These are phyloP conservation scores for Lytechinus variegatus DNA, from an alignment of 35 echinoderm and acorn worm species.

Conservation along the genomic window DNA sequence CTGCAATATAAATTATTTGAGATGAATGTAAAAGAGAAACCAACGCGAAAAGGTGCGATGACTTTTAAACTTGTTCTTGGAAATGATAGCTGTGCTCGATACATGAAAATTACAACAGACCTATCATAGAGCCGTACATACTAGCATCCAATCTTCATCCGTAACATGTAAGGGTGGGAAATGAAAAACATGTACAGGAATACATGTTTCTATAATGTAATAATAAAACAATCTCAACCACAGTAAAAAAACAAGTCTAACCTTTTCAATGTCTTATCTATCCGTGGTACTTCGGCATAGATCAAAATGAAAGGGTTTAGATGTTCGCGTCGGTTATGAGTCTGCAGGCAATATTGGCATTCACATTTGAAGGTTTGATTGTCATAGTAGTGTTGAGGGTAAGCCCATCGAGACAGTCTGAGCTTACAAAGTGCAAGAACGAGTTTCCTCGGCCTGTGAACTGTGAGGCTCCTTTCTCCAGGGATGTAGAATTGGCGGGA, in stretches of 20 bases:
- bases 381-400: background rate
- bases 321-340: background rate
- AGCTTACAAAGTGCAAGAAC: background rate
- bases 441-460: background rate
- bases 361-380: background rate
- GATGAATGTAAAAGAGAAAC: too few relatives aligned
- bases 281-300: background rate
- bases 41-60: too few relatives aligned
- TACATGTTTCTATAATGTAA: constrained; percentile 14
- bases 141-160: too few relatives aligned
- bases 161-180: too few relatives aligned
- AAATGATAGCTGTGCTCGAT: too few relatives aligned
- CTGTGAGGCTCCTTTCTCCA: background rate
- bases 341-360: background rate
- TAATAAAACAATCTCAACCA: background rate
- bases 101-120: too few relatives aligned
- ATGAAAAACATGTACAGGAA: background rate
- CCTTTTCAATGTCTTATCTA: background rate
- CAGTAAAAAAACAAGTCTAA: background rate
- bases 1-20: too few relatives aligned
- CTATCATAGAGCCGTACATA: too few relatives aligned
- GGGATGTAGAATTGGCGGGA: background rate
- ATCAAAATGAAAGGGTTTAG: background rate
- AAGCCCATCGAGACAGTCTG: background rate
- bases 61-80: too few relatives aligned